Conservation (phyloP, 1,140 invertebrate genomes). For the Steinernema feltiae region DNA sequence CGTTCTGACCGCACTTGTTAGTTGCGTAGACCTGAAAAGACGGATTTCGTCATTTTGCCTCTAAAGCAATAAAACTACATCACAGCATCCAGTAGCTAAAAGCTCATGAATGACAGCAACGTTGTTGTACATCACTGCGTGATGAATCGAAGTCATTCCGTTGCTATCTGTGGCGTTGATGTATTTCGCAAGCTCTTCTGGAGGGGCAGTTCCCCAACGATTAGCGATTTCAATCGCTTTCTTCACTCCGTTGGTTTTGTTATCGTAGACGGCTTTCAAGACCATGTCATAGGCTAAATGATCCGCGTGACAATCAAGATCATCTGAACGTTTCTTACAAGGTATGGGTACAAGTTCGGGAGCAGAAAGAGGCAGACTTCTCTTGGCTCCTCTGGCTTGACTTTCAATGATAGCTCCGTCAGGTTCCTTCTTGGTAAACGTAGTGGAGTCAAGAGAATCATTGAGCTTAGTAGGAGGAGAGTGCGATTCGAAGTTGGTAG, state of each 20-base stretch:
- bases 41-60: background rate
- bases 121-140: background rate
- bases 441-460: too few relatives aligned
- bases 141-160: background rate
- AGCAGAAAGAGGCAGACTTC: background rate
- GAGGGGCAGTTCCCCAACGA: background rate
- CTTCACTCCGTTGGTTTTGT: background rate
- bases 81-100: background rate
- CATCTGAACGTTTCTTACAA: background rate
- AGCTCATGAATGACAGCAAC: background rate
- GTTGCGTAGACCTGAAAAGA: background rate
- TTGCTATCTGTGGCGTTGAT: background rate
- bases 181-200: background rate
- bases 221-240: background rate
- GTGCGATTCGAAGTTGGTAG: too few relatives aligned
- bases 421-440: too few relatives aligned
- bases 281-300: background rate
- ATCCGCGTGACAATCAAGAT: background rate
- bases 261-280: background rate
- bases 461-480: too few relatives aligned
- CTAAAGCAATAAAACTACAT: background rate
- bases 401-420: too few relatives aligned
- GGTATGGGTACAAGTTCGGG: background rate
- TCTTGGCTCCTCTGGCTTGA: too few relatives aligned
- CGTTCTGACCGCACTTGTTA: background rate